Conservation (phyloP, 2,888 invertebrate genomes). For the Spisula subtruncata region DNA sequence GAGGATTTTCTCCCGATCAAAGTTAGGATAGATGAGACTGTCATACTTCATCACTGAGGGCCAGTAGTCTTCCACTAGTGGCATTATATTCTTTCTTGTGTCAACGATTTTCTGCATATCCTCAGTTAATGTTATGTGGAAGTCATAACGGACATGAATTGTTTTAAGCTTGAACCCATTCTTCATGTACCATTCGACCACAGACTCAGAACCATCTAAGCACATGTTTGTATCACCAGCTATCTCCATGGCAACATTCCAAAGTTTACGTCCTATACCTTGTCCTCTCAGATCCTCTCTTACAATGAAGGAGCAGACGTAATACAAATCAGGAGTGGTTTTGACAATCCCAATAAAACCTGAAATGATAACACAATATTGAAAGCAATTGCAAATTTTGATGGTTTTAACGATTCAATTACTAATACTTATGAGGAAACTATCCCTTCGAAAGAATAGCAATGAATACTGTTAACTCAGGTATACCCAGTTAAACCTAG, state of each 20-base stretch:
- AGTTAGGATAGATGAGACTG: constrained; percentile 19
- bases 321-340: constrained; percentile 14
- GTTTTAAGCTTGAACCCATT: constrained; percentile 18
- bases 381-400: too few species aligned
- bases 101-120: neutral
- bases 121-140: constrained; percentile 13
- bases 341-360: too few species aligned
- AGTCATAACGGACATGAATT: neutral
- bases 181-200: constrained; percentile 16
- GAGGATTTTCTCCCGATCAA: constrained; percentile 38
- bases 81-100: neutral
- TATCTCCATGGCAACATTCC: neutral
- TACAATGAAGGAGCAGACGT: constrained; percentile 27
- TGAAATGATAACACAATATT: too few species aligned
- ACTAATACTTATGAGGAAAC: too few species aligned
- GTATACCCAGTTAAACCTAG: too few species aligned
- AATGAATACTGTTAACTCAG: too few species aligned
- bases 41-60: constrained; percentile 20
- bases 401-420: too few species aligned
- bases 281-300: neutral
- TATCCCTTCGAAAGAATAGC: too few species aligned
- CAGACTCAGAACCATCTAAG: neutral
- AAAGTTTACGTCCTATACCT: constrained; percentile 28
- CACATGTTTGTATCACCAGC: constrained; percentile 31
- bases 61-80: constrained; percentile 9